Base-by-base conservation (phyloP, 2,888 invertebrate genomes). In the Watsonalla cultraria region DNA sequence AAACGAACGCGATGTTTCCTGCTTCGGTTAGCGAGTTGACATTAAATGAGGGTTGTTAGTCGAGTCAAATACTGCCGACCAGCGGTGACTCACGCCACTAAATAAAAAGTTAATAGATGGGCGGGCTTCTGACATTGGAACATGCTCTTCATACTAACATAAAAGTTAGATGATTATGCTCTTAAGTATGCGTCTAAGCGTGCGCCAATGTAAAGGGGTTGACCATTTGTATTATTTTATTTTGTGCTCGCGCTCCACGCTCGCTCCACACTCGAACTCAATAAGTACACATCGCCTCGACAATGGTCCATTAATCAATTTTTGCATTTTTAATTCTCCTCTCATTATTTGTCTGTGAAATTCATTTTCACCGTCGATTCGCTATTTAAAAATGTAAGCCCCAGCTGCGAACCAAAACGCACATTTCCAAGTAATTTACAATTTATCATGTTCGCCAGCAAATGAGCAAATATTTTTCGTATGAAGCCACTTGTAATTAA, bases 251-350 rank as follows among this genome's bases (percentile, higher is more conserved):
- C 24, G 24, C 24, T 24, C 24, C 4, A 24, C 24, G 24, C 24
- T 24, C 24, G 24, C 24, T 24, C 24, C 62, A 67, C 68, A 72
- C 62, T 68, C 71, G 62, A 72, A 76, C 75, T 78, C 78, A 81
- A 79, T 80, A 77, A 76, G 80, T 73, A 84, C 83, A 89, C 82
- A 87, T 89, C 88, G 85, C 80, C 75, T 55, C 76, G 71, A 71
- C 81, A 77, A 71, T 84, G 82, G 82, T 67, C 81, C 86, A 89
- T 90, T 89, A 90, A 90, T 90, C 86, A 89, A 88, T 87, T 89
- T 89, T 84, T 90, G 90, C 86, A 90, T 89, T 89, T 89, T 89
- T 90, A 89, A 90, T 90, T 82, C 78, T 66, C 72, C 80, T 75
- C 88, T 89, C 88, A 89, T 90, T 90, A 90, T 88, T 89, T 85